Base-by-base conservation (phyloP, 2,797 vertebrate genomes). In the Decapterus maruadsi region DNA sequence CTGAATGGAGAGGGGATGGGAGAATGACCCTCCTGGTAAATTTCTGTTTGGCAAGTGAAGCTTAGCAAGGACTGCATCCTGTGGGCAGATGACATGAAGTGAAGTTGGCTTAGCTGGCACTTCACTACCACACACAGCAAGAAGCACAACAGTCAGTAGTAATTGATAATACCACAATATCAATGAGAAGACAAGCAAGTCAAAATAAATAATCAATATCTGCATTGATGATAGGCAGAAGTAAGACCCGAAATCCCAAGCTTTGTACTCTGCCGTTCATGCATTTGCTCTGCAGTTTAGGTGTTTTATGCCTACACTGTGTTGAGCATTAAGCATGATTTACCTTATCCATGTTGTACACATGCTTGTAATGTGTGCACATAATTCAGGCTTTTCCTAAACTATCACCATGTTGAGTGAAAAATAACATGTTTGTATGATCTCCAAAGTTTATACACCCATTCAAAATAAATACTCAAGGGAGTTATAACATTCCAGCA, bases 401-500 rank as follows among this genome's bases (percentile, higher is more conserved):
- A 63, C 42, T 14, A 43, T 57, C 19, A 16, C 8, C 0, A 31
- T 1, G 53, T 48, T 42, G 42, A 51, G 31, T 22, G 6, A 31
- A n/a, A 8, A 38, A n/a, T 20, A 10, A 31, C 54, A n/a, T 42
- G 11, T 19, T 0, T 6, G 53, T 56, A 34, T 42, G 36, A 43
- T 26, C 20, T 5, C 13, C 0, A 2, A 45, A 22, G 19, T 57
- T 62, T 16, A 43, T 2, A 20, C 1, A 3, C 9, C 3, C 14
- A 29, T 13, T 51, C 13, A 40, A 17, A 26, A 4, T 42, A 20
- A 1, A 19, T 10, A 50, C 61, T 34, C 3, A 9, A 9, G 29
- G 46, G 14, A 38, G n/a, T 43, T 19, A 43, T 4, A 17, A 46
- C 46, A 57, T 67, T 65, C 9, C 16, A 71, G 51, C 61, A 61